Evolutionary conservation across 2,113 vertebrate species (phyloP), one percentile per base, ranked within the genome.

Genomic region (Silurus meridionalis): DNA sequence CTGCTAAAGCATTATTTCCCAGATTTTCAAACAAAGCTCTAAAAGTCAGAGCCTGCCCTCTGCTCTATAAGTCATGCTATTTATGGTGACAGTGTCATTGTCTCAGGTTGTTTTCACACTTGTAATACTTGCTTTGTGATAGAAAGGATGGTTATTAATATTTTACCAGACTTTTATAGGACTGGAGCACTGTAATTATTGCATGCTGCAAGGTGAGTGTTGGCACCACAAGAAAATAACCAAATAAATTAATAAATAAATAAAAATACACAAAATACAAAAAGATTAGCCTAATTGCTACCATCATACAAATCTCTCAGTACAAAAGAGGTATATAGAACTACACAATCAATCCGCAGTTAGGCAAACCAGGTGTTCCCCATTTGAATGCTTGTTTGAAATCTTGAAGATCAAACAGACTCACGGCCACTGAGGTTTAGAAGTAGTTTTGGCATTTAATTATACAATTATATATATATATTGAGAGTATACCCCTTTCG

Each of bases 11-110:
- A 37, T 79, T 57, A 58, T 58, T 80, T 58, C 55, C 57, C 17
- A 37, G 15, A 60, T 60, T 60, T 60, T 80, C 25, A 46, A 80
- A 25, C 75, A 79, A 79, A 37, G 57, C 57, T 80, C 57, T 80
- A 80, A 61, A 80, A 61, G 55, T 80, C 77, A 80, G 55, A 19
- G 28, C 37, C 57, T 46, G 28, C 28, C 57, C 52, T 80, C 57
- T 61, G 57, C 78, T 61, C 78, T 80, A 28, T 80, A 52, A 80
- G 10, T 80, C 78, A 61, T 80, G 78, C 78, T 80, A 46, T 80
- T 80, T 80, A 80, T 80, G 57, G 57, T 80, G 57, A 48, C 55
- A 46, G 28, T 80, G 57, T 61, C 78, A 23, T 80, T 80, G 58
- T 46, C 57, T 61, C 57, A 61, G 57, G 78, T 60, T 80, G 55